phyloP scores from a whole-genome alignment of 2,113 vertebrate genomes.

The Hemiprocne comata region DNA sequence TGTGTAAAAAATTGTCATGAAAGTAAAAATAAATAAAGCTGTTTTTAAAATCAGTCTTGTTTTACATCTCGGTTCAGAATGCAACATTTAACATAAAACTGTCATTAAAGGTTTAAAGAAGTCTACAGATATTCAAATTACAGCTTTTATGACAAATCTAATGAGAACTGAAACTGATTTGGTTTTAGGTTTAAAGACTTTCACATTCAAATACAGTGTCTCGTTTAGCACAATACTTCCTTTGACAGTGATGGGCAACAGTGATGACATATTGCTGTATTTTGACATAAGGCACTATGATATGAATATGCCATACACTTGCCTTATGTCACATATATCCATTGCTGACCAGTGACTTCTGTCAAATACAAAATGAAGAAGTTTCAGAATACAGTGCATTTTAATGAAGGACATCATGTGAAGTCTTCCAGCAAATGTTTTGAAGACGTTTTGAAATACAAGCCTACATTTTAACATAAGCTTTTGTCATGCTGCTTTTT shows the following conservation, averaged over 20 bases:
- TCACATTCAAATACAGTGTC: slow-evolving; percentile 72
- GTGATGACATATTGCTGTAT: slow-evolving; percentile 70
- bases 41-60: slow-evolving; percentile 73
- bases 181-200: slow-evolving; percentile 68
- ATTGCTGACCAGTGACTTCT: slow-evolving; percentile 73
- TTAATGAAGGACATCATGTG: slow-evolving; percentile 76
- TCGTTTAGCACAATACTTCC: slow-evolving; percentile 53
- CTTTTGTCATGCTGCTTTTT: slow-evolving; percentile 73
- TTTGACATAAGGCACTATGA: slow-evolving; percentile 80
- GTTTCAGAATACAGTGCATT: slow-evolving; percentile 76
- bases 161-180: slow-evolving; percentile 72
- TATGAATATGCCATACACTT: slow-evolving; percentile 74
- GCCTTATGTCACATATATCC: slow-evolving; percentile 73
- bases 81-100: slow-evolving; percentile 69
- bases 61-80: slow-evolving; percentile 69
- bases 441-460: slow-evolving; percentile 69
- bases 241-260: slow-evolving; percentile 60
- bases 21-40: slow-evolving; percentile 83
- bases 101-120: slow-evolving; percentile 68
- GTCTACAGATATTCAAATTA: slow-evolving; percentile 68
- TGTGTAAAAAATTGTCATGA: slow-evolving; percentile 76
- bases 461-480: slow-evolving; percentile 74
- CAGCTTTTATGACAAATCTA: slow-evolving; percentile 66
- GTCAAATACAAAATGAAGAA: slow-evolving; percentile 72
- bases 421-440: slow-evolving; percentile 71